These are phyloP conservation scores for Ammospiza nelsoni DNA, from an alignment of 2,113 vertebrate genomes.

Conservation along the genomic window DNA sequence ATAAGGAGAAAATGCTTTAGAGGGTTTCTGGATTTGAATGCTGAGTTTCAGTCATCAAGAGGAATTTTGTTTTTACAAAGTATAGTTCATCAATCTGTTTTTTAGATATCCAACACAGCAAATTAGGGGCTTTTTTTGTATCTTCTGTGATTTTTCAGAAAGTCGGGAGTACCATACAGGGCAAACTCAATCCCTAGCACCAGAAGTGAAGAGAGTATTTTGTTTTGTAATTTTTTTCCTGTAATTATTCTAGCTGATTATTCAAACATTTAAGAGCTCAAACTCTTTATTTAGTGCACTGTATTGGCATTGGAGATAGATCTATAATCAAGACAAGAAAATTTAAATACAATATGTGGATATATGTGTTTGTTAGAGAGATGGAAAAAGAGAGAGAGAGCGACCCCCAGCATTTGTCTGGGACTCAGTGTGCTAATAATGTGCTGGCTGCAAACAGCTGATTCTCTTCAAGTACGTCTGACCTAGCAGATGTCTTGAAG, in stretches of 20 bases:
- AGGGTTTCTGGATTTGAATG: background rate
- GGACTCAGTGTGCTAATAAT: background rate
- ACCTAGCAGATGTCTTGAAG: slow-evolving; percentile 52
- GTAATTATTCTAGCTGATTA: background rate
- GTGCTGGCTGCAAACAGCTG: slow-evolving; percentile 43
- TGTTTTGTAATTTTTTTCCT: background rate
- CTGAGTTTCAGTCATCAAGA: background rate
- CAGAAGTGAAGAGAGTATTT: background rate
- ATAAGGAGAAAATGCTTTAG: background rate
- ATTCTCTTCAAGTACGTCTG: slow-evolving; percentile 33
- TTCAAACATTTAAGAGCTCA: background rate
- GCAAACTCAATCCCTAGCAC: background rate
- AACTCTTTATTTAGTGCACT: background rate
- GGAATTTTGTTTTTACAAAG: background rate
- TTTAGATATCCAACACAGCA: background rate
- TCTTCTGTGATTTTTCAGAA: background rate
- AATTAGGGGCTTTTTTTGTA: background rate
- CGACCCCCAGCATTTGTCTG: background rate
- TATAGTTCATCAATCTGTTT: background rate
- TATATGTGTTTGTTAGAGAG: background rate
- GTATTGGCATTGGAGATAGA: background rate
- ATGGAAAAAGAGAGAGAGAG: background rate
- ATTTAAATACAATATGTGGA: background rate
- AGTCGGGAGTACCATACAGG: background rate
- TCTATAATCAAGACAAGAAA: background rate